Conservation (phyloP, 2,113 vertebrate genomes). For the Poeciliopsis occidentalis region DNA sequence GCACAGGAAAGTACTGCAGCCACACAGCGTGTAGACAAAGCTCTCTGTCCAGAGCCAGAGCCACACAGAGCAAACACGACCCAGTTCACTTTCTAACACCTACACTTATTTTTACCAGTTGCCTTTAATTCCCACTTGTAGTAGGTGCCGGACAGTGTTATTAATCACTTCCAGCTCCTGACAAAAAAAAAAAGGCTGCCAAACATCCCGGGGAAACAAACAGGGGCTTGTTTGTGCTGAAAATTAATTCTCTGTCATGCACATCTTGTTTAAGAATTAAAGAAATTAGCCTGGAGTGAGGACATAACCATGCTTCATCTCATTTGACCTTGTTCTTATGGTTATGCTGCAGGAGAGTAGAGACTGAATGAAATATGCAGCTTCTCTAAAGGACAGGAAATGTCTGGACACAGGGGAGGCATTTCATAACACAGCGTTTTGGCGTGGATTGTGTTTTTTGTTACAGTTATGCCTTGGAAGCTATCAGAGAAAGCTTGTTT, state of each 20-base stretch:
- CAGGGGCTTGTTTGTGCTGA: conserved; percentile 64
- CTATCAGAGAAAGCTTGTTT: conserved; percentile 10
- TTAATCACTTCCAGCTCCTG: conserved; percentile 63
- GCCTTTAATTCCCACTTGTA: conserved; percentile 61
- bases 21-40: neutral
- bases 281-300: conserved; percentile 57
- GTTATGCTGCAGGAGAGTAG: conserved; percentile 15
- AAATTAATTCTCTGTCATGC: conserved; percentile 69
- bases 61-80: conserved; percentile 27
- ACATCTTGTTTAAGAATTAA: conserved; percentile 70
- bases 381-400: conserved; percentile 9
- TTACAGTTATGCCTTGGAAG: neutral
- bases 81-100: conserved; percentile 29
- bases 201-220: conserved; percentile 62
- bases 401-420: conserved; percentile 16
- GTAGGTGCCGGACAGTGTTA: conserved; percentile 53
- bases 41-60: conserved; percentile 13
- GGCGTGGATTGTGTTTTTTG: conserved; percentile 4
- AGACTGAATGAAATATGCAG: conserved; percentile 25
- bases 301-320: conserved; percentile 13
- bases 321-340: conserved; percentile 51
- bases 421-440: conserved; percentile 10
- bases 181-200: conserved; percentile 29
- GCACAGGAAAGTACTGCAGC: conserved; percentile 1
- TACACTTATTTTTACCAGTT: conserved; percentile 33